Percentiles rank a stretch among this genome's conserved stretches.
phyloP scores from a whole-genome alignment of 2,888 invertebrate species.

The Psylliodes chrysocephalus region DNA sequence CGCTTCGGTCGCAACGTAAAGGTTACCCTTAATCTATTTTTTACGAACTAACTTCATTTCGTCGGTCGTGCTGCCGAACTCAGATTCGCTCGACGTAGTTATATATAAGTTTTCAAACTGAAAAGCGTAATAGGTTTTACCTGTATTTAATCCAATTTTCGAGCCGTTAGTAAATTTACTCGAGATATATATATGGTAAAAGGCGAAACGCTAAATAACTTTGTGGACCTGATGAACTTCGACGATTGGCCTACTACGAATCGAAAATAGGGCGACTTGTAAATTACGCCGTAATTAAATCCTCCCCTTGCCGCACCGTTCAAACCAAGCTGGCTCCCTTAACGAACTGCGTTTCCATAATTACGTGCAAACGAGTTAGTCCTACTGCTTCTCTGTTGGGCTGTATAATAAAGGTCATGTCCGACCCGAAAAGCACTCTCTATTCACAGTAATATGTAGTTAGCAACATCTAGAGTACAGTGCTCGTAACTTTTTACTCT shows the following conservation, averaged over 20 bases:
- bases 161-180: no score
- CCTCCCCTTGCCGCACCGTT: constrained; percentile 52
- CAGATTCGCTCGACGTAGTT: no score
- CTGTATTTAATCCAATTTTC: no score
- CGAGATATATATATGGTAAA: neutral
- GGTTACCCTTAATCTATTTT: no score
- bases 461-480: constrained; percentile 10
- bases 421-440: constrained; percentile 27
- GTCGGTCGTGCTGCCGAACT: no score
- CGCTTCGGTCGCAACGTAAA: no score
- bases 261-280: constrained; percentile 56
- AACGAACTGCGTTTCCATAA: constrained; percentile 59
- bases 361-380: constrained; percentile 61
- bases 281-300: constrained; percentile 60
- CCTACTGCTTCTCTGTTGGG: constrained; percentile 32
- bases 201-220: constrained; percentile 9
- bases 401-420: constrained; percentile 47
- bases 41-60: no score
- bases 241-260: constrained; percentile 37
- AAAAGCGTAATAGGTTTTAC: no score
- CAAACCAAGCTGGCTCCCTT: constrained; percentile 52
- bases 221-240: constrained; percentile 11
- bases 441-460: constrained; percentile 30
- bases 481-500: no score
- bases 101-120: no score